Base-by-base conservation (phyloP, 2,888 invertebrate genomes). In the Seladonia tumulorum region DNA sequence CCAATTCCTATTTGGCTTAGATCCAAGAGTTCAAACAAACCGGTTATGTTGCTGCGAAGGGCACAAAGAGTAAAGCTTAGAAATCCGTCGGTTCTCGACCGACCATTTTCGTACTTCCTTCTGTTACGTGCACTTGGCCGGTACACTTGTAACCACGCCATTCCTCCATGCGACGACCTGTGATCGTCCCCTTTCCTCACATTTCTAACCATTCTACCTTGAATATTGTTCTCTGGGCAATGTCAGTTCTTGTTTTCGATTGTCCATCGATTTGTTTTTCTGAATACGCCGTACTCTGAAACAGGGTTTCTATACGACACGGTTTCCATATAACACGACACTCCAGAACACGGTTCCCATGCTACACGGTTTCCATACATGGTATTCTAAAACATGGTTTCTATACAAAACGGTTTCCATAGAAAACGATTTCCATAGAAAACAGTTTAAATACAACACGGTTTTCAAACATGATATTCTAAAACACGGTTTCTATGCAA, bases 1-100 rank as follows among this genome's bases (percentile, higher is more conserved):
- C 94, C 94, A 94, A 94, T 94, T 95, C 92, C 93, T 93, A 94
- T 93, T 94, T 94, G 94, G 94, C 94, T 88, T 81, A 66, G 82
- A 82, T 94, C 94, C 94, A 94, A 93, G 90, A 89, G 91, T 90
- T 92, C 92, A 92, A 93, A 93, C 92, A 92, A 94, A 93, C 93
- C 88, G 90, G 88, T 82, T 90, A 86, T 83, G 83, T 88, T 87
- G 66, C 85, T 81, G 81, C 87, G 87, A 88, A 88, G 83, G 86
- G 74, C 81, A 77, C 88, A 86, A 63, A 63, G 88, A 74, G 85
- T 63, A 85, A 90, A 89, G 86, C 85, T 87, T 85, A 90, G 81
- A 71, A 83, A 75, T 68, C 57, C 63, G 39, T 29, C 63, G 45
- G 75, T 22, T 53, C 74, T 72, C 73, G 53, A 72, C 76, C 73